Evolutionary conservation across 2,888 invertebrate genomes (phyloP).

Genomic region (Diarsia brunnea): DNA sequence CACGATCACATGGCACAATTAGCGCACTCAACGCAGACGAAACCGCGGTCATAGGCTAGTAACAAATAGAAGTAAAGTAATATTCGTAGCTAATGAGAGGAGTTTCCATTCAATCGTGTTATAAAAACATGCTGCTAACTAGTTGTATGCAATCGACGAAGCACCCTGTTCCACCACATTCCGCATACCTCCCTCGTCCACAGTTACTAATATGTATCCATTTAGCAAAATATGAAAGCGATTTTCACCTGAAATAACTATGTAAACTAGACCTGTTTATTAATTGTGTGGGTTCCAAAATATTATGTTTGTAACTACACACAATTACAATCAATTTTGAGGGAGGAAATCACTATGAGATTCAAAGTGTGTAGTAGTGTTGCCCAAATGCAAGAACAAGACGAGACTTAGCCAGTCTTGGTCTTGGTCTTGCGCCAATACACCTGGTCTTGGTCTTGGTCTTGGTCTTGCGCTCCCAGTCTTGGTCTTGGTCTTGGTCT

Average conservation of each 20-base stretch:
- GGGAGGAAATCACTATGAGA: background rate
- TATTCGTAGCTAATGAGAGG: background rate
- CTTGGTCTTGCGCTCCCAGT: too few species aligned
- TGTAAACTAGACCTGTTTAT: background rate
- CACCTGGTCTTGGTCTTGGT: too few species aligned
- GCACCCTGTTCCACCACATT: conserved; percentile 41
- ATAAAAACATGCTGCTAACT: conserved; percentile 18
- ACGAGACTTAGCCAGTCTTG: too few species aligned
- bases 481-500: too few species aligned
- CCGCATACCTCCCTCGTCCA: conserved; percentile 21
- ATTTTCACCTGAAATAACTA: background rate
- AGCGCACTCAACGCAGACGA: too few species aligned
- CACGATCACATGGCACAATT: too few species aligned
- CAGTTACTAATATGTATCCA: background rate
- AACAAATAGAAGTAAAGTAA: background rate
- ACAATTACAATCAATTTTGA: background rate
- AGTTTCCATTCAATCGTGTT: conserved; percentile 23
- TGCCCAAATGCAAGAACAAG: too few species aligned
- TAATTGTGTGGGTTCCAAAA: background rate
- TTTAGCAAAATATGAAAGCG: background rate
- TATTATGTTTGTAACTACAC: background rate
- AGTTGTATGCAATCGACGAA: conserved; percentile 14
- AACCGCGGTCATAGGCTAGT: too few species aligned
- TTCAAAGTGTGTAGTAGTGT: too few species aligned
- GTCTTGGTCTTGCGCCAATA: too few species aligned